These are phyloP conservation scores for Chromobotia macracanthus DNA, from an alignment of 2,797 vertebrate genomes.

Conservation along the genomic window DNA sequence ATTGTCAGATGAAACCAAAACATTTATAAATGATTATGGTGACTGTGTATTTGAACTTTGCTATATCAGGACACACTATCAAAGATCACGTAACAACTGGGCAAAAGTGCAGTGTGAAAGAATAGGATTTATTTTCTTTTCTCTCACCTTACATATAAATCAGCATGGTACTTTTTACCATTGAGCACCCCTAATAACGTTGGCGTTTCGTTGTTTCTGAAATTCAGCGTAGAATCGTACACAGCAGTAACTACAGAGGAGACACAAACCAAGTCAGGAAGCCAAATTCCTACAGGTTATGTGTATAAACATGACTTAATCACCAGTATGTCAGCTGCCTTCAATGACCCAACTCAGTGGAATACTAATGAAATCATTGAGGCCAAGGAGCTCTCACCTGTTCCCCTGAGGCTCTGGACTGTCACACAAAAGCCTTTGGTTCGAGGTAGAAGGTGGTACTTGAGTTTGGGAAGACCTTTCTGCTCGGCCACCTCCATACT, in stretches of 20 bases:
- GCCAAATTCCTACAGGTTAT: not conserved
- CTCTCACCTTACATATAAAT: slow-evolving; percentile 90
- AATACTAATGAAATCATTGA: not conserved
- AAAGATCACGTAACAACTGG: not conserved
- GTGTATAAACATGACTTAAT: not conserved
- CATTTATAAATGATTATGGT: not conserved
- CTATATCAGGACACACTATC: not conserved
- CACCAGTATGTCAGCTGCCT: not conserved
- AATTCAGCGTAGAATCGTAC: slow-evolving; percentile 97
- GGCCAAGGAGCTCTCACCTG: slow-evolving; percentile 78
- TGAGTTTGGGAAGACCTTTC: slow-evolving; percentile 93
- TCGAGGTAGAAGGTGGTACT: slow-evolving; percentile 92
- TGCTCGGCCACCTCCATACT: slow-evolving; percentile 96
- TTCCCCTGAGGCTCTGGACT: slow-evolving; percentile 89
- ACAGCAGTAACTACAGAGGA: slow-evolving; percentile 86
- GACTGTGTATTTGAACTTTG: not conserved
- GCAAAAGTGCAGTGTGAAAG: not conserved
- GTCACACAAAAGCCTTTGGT: slow-evolving; percentile 95
- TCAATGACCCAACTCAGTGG: not conserved
- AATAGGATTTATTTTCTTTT: not conserved
- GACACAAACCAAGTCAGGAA: slow-evolving; percentile 48
- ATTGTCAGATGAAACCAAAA: not conserved
- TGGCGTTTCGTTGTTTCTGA: slow-evolving; percentile 90
- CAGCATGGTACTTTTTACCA: slow-evolving; percentile 93
- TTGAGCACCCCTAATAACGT: slow-evolving; percentile 89